Conservation (phyloP, 2,888 invertebrate genomes). For the Adelphocoris suturalis region DNA sequence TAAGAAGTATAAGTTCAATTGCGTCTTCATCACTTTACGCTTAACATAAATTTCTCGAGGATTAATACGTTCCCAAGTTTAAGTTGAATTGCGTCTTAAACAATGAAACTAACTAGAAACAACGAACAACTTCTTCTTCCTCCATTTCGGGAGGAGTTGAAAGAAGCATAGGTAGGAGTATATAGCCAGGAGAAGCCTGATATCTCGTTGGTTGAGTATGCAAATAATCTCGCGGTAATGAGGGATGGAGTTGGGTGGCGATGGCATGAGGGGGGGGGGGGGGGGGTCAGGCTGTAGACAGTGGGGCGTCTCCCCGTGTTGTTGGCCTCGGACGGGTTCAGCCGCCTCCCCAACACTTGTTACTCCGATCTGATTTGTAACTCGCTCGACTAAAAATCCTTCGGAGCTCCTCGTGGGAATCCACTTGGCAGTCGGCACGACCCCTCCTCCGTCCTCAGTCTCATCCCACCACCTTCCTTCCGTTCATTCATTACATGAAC, state of each 20-base stretch:
- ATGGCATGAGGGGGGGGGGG: too few species aligned
- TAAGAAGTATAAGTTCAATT: too few species aligned
- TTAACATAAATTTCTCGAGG: too few species aligned
- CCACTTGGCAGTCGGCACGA: neutral
- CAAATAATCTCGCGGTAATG: neutral
- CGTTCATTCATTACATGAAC: neutral
- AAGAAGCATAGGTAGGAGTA: neutral
- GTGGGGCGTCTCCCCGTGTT: constrained; percentile 30
- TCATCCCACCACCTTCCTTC: neutral
- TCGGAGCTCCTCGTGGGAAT: constrained; percentile 22
- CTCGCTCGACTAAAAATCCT: constrained; percentile 46
- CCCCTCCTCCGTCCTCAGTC: neutral
- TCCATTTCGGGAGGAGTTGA: neutral
- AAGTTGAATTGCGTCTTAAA: too few species aligned
- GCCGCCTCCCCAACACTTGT: constrained; percentile 55
- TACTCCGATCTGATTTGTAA: constrained; percentile 57
- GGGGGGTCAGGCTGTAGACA: neutral
- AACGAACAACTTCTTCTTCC: too few species aligned
- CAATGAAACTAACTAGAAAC: too few species aligned
- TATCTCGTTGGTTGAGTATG: constrained; percentile 15
- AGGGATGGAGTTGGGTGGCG: neutral
- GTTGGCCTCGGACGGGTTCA: constrained; percentile 42
- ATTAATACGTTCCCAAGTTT: too few species aligned
- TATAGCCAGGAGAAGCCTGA: neutral
- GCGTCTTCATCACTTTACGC: too few species aligned